Percentiles rank a stretch among this genome's conserved stretches.
These are phyloP conservation scores for Cancer borealis DNA, from an alignment of 2,888 invertebrate genomes.

Conservation along the genomic window DNA sequence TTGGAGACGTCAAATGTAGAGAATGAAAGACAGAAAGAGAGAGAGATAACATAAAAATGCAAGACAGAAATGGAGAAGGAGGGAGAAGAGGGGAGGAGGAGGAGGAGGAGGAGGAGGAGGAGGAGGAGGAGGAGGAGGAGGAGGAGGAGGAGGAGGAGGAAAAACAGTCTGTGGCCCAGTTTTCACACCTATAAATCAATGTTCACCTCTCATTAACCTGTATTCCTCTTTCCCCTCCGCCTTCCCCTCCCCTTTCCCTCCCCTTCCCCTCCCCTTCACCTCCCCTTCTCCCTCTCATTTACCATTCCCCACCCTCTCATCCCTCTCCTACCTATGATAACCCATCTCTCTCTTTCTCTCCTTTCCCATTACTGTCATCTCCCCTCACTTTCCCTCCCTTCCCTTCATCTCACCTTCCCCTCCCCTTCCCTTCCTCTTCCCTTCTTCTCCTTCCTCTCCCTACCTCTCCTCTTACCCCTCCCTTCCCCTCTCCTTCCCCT, in stretches of 20 bases:
- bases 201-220: slow-evolving; percentile 39
- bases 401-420: background rate
- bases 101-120: background rate
- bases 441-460: background rate
- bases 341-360: too few species aligned
- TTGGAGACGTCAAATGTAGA: background rate
- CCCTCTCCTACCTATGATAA: background rate
- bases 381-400: background rate
- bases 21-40: background rate
- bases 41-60: background rate
- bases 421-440: background rate
- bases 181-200: slow-evolving; percentile 35
- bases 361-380: too few species aligned
- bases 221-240: background rate
- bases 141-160: background rate
- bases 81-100: background rate
- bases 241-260: background rate
- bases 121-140: background rate
- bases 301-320: background rate
- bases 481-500: too few species aligned
- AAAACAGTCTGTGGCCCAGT: background rate
- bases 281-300: background rate
- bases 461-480: too few species aligned
- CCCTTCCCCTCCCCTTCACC: background rate
- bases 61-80: slow-evolving; percentile 1